Base-by-base conservation (phyloP, 2,113 vertebrate genomes). In the Oncorhynchus mykiss region DNA sequence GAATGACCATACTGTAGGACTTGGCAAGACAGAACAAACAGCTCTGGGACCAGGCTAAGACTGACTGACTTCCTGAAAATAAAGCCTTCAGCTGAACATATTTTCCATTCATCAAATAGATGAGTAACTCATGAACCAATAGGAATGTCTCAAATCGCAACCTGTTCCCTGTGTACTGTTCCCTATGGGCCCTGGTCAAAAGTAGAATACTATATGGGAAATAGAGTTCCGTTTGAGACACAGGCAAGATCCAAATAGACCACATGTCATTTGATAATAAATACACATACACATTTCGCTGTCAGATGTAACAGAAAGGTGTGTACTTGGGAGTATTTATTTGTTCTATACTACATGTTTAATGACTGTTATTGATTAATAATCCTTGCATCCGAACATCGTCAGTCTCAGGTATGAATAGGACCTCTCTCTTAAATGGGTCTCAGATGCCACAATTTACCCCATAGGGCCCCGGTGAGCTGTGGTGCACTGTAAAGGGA, bases 361-460 rank as follows among this genome's bases (percentile, higher is more conserved):
- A 93, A 93, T 93, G 90, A 93, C 90, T 85, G 85, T 91, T 90
- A 91, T 91, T 93, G 90, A 90, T 92, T 90, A 93, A 94, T 93
- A 91, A 92, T 91, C 87, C 76, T 71, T 72, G 80, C 34, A 77
- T 74, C 78, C 70, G 80, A 77, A 82, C 80, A 79, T 84, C 89
- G 90, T 92, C 88, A 87, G 91, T 89, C 78, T 90, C 93, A 94
- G 88, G 91, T 94, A 92, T 92, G 90, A 80, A 72, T 57, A 67
- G 65, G 83, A 75, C 82, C 78, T 85, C 84, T 62, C 18, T n/a
- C 6, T 39, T 39, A 64, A 24, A 1, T 1, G 60, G 14, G 12
- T 51, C 49, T 51, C 49, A 51, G 2, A 51, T 14, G 34, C 34
- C 0, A 16, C 13, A 14, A 12, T 51, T 14, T 51, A 12, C 49